Conservation (phyloP, 2,113 vertebrate species). For the Ifrita kowaldi region DNA sequence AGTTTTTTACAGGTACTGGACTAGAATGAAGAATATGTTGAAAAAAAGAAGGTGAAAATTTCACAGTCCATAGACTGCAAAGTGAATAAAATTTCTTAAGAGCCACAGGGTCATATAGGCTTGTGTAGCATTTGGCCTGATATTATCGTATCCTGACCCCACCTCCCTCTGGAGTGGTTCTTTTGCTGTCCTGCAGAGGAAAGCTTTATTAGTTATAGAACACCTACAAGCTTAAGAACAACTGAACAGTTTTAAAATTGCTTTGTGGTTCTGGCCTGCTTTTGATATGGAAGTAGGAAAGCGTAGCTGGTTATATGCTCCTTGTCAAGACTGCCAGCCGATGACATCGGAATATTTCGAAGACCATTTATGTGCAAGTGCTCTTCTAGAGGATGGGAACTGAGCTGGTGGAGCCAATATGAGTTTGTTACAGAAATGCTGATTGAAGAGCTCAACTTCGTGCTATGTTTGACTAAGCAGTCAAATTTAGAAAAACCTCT, state of each 20-base stretch:
- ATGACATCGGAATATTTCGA: not conserved
- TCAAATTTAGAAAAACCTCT: not conserved
- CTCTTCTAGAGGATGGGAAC: not conserved
- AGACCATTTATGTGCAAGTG: not conserved
- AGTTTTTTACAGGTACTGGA: not conserved
- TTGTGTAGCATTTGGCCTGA: not conserved
- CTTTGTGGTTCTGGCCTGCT: not conserved
- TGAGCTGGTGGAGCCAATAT: not conserved
- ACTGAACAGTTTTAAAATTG: not conserved
- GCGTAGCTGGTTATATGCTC: not conserved
- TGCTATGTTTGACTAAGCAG: not conserved
- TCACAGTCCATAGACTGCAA: not conserved
- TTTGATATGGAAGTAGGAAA: not conserved
- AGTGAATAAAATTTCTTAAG: not conserved
- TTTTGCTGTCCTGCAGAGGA: not conserved
- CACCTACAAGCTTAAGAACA: not conserved
- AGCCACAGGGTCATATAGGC: not conserved
- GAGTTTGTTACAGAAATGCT: not conserved
- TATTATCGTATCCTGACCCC: not conserved
- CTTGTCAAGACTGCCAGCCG: not conserved
- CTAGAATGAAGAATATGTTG: not conserved
- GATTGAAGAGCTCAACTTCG: not conserved
- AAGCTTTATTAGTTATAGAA: not conserved
- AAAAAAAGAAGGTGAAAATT: not conserved
- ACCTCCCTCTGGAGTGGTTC: not conserved